These are phyloP conservation scores for Malurus alboscapulatus DNA, from an alignment of 2,113 vertebrate genomes.

Conservation along the genomic window DNA sequence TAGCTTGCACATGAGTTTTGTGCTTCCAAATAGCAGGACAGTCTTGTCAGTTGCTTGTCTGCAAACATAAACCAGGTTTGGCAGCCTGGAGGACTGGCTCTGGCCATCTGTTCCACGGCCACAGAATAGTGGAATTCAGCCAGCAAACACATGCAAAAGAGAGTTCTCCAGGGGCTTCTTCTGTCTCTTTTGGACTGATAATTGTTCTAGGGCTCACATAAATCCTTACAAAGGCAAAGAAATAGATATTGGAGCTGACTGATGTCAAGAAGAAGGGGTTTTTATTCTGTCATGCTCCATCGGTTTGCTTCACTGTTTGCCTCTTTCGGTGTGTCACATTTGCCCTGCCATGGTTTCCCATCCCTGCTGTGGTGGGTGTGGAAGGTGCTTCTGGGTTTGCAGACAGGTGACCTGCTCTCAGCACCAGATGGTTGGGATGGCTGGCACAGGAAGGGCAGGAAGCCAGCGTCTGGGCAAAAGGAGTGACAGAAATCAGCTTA, in stretches of 20 bases:
- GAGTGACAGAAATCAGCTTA: background rate
- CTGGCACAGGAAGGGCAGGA: background rate
- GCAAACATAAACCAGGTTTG: background rate
- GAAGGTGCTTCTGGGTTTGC: background rate
- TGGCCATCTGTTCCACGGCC: background rate
- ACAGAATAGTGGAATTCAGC: background rate
- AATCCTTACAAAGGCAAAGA: background rate
- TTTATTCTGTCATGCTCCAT: background rate
- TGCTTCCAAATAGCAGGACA: background rate
- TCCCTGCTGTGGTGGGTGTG: background rate
- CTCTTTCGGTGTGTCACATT: background rate
- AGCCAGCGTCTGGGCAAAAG: background rate
- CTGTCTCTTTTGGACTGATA: background rate
- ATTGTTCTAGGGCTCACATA: background rate
- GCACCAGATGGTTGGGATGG: background rate
- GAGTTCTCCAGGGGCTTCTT: background rate
- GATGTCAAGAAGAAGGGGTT: background rate
- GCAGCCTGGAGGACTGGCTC: background rate
- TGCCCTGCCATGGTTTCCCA: accelerated
- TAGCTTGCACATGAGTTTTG: background rate
- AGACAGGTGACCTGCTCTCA: background rate
- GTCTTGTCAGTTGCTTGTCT: background rate
- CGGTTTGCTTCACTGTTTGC: background rate
- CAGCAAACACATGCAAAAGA: background rate
- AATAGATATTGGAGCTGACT: background rate